A percentile compares a stretch with the other conserved stretches of the same genome.
phyloP scores from a whole-genome alignment of 2,797 vertebrate genomes.

The Anas capensis region DNA sequence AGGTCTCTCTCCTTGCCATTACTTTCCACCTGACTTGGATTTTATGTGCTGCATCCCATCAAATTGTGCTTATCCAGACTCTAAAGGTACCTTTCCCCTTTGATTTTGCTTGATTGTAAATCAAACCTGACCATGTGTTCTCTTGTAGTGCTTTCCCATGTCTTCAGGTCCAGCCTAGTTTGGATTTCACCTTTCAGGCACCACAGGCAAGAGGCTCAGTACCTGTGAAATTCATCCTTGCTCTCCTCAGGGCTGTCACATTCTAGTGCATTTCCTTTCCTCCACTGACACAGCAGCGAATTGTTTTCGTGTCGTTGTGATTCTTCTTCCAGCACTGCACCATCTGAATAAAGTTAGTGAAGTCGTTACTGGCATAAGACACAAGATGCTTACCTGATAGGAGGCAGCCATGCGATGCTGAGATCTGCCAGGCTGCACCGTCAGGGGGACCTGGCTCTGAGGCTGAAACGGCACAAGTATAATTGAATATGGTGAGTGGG shows the following conservation, averaged over 20 bases:
- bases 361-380: not conserved
- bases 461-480: not conserved
- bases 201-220: not conserved
- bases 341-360: not conserved
- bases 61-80: not conserved
- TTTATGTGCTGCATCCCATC: not conserved
- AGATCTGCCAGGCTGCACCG: not conserved
- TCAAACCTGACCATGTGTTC: not conserved
- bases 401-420: not conserved
- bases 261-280: not conserved
- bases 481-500: not conserved
- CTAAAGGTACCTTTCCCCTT: not conserved
- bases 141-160: not conserved
- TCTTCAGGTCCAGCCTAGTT: not conserved
- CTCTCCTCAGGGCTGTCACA: not conserved
- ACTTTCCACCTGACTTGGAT: slow-evolving; percentile 1
- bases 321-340: not conserved
- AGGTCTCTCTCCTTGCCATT: not conserved
- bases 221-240: not conserved
- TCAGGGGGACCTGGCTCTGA: not conserved
- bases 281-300: not conserved
- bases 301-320: not conserved
- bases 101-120: not conserved
- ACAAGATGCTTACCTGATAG: not conserved
- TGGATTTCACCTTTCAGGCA: not conserved